Percentiles rank a stretch among this genome's conserved stretches.
Conservation (phyloP, 2,888 invertebrate species). For the Oscheius sp. region DNA sequence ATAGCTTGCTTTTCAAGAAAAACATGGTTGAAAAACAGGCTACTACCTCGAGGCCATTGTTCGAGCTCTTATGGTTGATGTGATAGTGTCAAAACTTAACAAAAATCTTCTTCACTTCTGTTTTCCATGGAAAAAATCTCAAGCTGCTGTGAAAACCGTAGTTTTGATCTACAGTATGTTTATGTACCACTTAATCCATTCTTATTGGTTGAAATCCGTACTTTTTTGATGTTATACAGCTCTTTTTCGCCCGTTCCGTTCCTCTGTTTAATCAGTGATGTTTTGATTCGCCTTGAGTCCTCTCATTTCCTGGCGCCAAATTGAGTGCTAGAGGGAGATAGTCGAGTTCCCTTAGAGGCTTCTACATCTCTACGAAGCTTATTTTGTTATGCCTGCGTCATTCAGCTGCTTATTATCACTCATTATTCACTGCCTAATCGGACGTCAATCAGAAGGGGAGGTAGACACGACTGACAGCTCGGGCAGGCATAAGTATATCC, state of each 20-base stretch:
- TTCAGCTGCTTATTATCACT: conserved; percentile 32
- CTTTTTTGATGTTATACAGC: too few species aligned
- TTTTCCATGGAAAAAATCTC: too few species aligned
- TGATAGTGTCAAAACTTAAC: too few species aligned
- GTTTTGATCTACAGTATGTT: too few species aligned
- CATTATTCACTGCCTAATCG: conserved; percentile 33
- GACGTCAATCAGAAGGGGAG: conserved; percentile 28
- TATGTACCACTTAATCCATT: too few species aligned
- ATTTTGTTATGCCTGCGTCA: conserved; percentile 25
- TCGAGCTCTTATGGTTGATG: too few species aligned
- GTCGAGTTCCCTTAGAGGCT: background rate
- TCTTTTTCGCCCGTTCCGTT: background rate
- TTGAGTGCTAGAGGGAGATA: background rate
- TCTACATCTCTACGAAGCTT: conserved; percentile 16
- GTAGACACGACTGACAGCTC: background rate
- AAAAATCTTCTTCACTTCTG: too few species aligned
- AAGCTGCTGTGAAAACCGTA: too few species aligned
- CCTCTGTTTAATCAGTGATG: conserved; percentile 24
- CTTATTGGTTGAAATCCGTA: too few species aligned
- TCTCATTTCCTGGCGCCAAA: conserved; percentile 29
- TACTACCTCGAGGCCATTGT: too few species aligned
- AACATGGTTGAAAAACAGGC: background rate
- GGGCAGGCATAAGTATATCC: too few species aligned
- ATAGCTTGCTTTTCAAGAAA: too few species aligned
- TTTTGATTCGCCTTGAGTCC: conserved; percentile 15